Evolutionary conservation across 2,113 vertebrate species (phyloP), one percentile per base, ranked within the genome.

Genomic region (Hylia prasina): DNA sequence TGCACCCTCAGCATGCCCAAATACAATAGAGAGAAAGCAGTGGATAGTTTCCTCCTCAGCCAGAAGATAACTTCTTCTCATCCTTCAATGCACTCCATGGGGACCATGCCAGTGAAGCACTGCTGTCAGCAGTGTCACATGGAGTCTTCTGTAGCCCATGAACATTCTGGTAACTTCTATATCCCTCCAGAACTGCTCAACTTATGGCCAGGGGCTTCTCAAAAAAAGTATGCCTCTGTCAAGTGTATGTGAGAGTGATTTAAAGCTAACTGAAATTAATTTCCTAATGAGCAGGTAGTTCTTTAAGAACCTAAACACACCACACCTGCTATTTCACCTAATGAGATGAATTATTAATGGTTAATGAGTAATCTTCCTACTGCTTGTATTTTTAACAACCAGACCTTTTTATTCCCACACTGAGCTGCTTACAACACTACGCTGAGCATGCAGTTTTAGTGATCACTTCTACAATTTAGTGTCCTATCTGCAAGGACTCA

Each of bases 1-100:
- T 69, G n/a, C 27, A 82, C 64, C 27, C 33, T 77, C 54, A n/a
- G 51, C 19, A 72, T 25, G 20, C 11, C 15, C 21, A 33, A 39
- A 47, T 28, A 60, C 2, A n/a, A 15, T 2, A 53, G 24, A 30
- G 3, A 48, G 56, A 54, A 61, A 70, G 61, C 4, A 75, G 33
- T 18, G 31, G 15, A 30, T 6, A 16, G 15, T 53, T 66, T 82
- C 25, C 13, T 35, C 14, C 14, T 11, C 47, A 78, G 9, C 2
- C 28, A 76, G 53, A 80, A 66, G 31, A n/a, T 6, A 53, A 44
- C 7, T 12, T 56, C 45, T 48, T 65, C n/a, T 25, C 24, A 35
- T 30, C 18, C 44, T 1, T 9, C 58, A 44, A 2, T 9, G 6
- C 4, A 13, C 2, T 1, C 31, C 22, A 21, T 0, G 4, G 40